A percentile compares a stretch with the other conserved stretches of the same genome.
phyloP scores from a whole-genome alignment of 2,888 invertebrate genomes.

The Phasia obesa region DNA sequence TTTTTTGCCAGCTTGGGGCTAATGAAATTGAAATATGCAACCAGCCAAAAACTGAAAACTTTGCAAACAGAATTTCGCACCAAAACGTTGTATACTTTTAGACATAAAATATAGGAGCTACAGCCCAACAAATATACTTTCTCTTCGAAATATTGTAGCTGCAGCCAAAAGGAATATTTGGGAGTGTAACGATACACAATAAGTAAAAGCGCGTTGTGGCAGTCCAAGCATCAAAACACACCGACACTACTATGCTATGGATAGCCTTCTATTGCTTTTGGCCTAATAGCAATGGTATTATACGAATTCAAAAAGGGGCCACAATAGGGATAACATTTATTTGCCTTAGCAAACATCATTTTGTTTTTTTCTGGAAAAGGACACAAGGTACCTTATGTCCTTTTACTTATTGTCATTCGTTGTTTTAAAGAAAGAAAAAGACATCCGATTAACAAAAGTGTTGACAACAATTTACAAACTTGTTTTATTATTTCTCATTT shows the following conservation, averaged over 20 bases:
- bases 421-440: background rate
- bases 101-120: background rate
- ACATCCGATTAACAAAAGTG: slow-evolving; percentile 54
- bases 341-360: slow-evolving; percentile 6
- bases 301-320: slow-evolving; percentile 30
- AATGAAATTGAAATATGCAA: slow-evolving; percentile 60
- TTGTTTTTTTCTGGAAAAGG: background rate
- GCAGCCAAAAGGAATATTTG: slow-evolving; percentile 20
- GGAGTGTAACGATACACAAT: slow-evolving; percentile 45
- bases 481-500: slow-evolving; percentile 66
- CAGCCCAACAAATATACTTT: slow-evolving; percentile 20
- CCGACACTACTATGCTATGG: no score
- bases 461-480: slow-evolving; percentile 67
- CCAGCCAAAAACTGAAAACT: slow-evolving; percentile 12
- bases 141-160: slow-evolving; percentile 1
- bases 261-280: slow-evolving; percentile 15
- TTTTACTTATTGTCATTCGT: background rate
- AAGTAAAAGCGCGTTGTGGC: slow-evolving; percentile 9
- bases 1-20: slow-evolving; percentile 20
- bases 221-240: background rate
- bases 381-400: background rate
- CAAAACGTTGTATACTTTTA: slow-evolving; percentile 3
- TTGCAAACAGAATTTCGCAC: slow-evolving; percentile 45
- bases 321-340: slow-evolving; percentile 2
- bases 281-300: slow-evolving; percentile 11